Evolutionary conservation across 1,140 invertebrate genomes (phyloP).

Genomic region (Cydia splendana): DNA sequence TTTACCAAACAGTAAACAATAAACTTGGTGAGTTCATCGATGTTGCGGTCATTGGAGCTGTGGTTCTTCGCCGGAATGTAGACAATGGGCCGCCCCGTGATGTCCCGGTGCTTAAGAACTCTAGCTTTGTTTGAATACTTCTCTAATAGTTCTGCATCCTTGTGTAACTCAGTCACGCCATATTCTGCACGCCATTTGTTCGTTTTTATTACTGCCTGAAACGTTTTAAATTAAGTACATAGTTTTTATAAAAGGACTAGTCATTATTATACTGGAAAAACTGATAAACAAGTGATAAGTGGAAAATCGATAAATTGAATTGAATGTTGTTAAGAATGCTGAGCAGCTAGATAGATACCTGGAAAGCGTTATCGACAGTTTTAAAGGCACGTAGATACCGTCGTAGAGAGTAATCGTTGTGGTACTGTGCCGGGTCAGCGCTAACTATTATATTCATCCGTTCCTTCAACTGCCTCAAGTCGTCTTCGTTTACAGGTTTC

Average conservation of each 20-base stretch:
- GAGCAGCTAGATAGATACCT: constrained; percentile 74
- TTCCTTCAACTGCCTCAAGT: constrained; percentile 83
- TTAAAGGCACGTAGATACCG: constrained; percentile 86
- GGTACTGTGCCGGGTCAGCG: constrained; percentile 85
- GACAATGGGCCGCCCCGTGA: constrained; percentile 85
- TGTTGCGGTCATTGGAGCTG: constrained; percentile 84
- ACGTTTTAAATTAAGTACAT: constrained; percentile 38
- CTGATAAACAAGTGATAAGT: constrained; percentile 29
- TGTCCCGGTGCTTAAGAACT: constrained; percentile 85
- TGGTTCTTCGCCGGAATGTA: constrained; percentile 89
- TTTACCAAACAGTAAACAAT: constrained; percentile 87
- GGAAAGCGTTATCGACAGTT: constrained; percentile 85
- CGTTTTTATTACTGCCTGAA: constrained; percentile 86
- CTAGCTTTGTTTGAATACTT: constrained; percentile 84
- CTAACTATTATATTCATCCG: constrained; percentile 85
- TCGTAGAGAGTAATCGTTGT: constrained; percentile 85
- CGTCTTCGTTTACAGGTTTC: constrained; percentile 81
- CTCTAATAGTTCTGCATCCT: constrained; percentile 82
- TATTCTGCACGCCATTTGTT: constrained; percentile 89
- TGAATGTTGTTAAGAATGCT: neutral
- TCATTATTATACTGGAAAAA: neutral
- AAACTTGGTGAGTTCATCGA: constrained; percentile 88
- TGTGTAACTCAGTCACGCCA: constrained; percentile 81
- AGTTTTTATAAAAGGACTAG: constrained; percentile 8
- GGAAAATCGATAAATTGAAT: neutral